These are phyloP conservation scores for Pseudococcus longispinus DNA, from an alignment of 2,888 invertebrate species.

Conservation along the genomic window DNA sequence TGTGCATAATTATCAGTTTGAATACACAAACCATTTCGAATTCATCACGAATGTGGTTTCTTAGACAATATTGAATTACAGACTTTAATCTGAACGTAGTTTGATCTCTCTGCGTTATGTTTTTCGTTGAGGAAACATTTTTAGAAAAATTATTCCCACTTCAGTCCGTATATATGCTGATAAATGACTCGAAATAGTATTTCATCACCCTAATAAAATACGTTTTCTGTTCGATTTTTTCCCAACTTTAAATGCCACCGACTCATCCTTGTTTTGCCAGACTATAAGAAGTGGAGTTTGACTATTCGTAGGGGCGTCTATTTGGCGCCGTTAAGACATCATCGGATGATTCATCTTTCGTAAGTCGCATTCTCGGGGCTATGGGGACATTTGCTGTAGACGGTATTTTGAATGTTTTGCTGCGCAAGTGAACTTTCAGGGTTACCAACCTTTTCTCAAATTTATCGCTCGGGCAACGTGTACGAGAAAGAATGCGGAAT, in stretches of 20 bases:
- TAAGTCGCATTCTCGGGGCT: neutral
- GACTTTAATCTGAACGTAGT: neutral
- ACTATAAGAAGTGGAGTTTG: neutral
- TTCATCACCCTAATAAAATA: constrained; percentile 6
- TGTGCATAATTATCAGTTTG: neutral
- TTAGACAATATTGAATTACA: too few species aligned
- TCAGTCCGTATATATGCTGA: neutral
- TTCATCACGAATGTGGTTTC: too few species aligned
- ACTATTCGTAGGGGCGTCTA: constrained; percentile 8
- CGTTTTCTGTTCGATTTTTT: neutral
- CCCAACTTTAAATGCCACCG: neutral
- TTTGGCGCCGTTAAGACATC: constrained; percentile 40
- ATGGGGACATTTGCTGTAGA: constrained; percentile 12
- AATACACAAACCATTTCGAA: too few species aligned
- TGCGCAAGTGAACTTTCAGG: constrained; percentile 20
- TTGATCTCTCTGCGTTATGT: neutral
- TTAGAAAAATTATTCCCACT: neutral
- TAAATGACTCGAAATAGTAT: neutral
- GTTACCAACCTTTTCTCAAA: constrained; percentile 24
- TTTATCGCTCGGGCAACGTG: neutral
- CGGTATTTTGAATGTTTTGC: constrained; percentile 31
- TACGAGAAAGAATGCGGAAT: constrained; percentile 1
- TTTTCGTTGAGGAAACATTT: neutral
- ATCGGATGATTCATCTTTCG: constrained; percentile 29
- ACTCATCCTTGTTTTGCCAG: neutral